phyloP scores from a whole-genome alignment of 2,888 invertebrate species.

The Ophioninae sp. region DNA sequence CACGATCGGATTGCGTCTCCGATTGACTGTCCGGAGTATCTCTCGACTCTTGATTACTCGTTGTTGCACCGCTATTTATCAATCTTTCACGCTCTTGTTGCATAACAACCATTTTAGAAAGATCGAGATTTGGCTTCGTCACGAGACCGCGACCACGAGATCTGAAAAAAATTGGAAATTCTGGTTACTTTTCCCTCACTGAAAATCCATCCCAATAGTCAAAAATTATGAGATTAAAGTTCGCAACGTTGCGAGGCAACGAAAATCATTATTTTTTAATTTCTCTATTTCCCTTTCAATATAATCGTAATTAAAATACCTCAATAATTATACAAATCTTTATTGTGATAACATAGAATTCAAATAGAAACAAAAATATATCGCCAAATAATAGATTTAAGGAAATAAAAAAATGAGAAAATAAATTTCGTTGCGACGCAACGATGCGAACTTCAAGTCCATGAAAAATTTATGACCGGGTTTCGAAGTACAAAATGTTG shows the following conservation, averaged over 20 bases:
- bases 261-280: too few relatives aligned
- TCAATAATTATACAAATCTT: too few relatives aligned
- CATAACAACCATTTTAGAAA: constrained; percentile 66
- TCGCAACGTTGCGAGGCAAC: too few relatives aligned
- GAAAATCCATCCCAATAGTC: background rate
- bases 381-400: too few relatives aligned
- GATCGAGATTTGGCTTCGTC: constrained; percentile 74
- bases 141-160: constrained; percentile 79
- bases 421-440: too few relatives aligned
- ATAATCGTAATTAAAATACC: too few relatives aligned
- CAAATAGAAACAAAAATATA: too few relatives aligned
- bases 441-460: too few relatives aligned
- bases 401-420: too few relatives aligned
- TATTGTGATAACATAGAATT: too few relatives aligned
- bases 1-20: constrained; percentile 77
- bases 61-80: constrained; percentile 57
- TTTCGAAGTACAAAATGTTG: background rate
- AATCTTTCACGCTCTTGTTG: constrained; percentile 73
- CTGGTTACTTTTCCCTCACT: background rate
- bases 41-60: constrained; percentile 70
- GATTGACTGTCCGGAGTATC: constrained; percentile 72
- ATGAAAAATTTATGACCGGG: background rate
- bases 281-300: too few relatives aligned
- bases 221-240: too few relatives aligned
- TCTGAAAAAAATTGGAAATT: constrained; percentile 62